A percentile compares a stretch with the other conserved stretches of the same genome.
Conservation (phyloP, 2,888 invertebrate genomes). For the Daptonema setosum region DNA sequence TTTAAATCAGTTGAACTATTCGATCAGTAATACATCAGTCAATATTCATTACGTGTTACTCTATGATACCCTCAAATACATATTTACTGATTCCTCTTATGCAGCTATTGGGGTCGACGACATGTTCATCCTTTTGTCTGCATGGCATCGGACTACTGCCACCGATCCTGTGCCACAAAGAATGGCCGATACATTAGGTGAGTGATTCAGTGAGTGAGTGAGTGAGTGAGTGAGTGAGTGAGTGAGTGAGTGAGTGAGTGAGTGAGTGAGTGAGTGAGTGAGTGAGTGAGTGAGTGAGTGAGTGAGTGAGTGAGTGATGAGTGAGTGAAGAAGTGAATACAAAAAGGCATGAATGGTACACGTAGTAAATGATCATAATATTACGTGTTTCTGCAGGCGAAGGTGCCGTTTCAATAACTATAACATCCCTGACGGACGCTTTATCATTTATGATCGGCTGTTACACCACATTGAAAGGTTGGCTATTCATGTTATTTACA, state of each 20-base stretch:
- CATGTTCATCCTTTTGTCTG: conserved; percentile 85
- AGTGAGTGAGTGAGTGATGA: no score
- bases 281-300: no score
- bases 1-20: not conserved
- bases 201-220: no score
- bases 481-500: no score
- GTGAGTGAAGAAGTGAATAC: no score
- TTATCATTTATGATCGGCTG: conserved; percentile 71
- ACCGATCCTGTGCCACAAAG: conserved; percentile 46
- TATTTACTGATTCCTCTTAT: no score
- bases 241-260: no score
- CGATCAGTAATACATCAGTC: not conserved
- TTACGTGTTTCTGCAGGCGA: not conserved
- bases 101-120: conserved; percentile 83
- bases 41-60: not conserved
- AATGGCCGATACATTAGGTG: conserved; percentile 65
- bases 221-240: no score
- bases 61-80: no score
- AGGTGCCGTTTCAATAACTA: conserved; percentile 85
- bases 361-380: not conserved
- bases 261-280: no score
- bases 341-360: not conserved
- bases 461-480: conserved; percentile 74
- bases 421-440: conserved; percentile 76
- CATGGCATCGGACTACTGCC: conserved; percentile 66